These are phyloP conservation scores for Tetrax tetrax DNA, from an alignment of 2,113 vertebrate genomes.

Conservation along the genomic window DNA sequence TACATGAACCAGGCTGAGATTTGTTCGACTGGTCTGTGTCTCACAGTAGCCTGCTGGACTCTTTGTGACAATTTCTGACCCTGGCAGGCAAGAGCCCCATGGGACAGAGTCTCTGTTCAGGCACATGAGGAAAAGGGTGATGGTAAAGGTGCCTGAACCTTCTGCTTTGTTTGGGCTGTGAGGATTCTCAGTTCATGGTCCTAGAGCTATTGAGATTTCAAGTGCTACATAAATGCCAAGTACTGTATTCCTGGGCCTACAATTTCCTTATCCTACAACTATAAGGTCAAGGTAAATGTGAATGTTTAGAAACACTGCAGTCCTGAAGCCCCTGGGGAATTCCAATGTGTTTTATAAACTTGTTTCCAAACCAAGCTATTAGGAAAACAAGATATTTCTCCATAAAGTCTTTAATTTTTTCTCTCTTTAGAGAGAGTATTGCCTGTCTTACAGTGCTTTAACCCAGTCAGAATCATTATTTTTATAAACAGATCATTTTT, in stretches of 20 bases:
- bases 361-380: conserved; percentile 53
- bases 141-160: not conserved
- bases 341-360: conserved; percentile 59
- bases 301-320: conserved; percentile 23
- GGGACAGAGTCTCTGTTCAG: not conserved
- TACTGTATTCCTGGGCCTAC: not conserved
- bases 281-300: conserved; percentile 37
- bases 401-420: conserved; percentile 31
- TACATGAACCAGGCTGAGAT: not conserved
- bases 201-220: not conserved
- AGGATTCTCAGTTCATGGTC: not conserved
- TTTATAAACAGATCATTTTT: conserved; percentile 57
- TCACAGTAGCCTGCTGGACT: not conserved
- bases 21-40: not conserved
- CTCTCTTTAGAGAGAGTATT: conserved; percentile 43
- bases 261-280: conserved; percentile 17
- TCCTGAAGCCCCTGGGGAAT: not conserved
- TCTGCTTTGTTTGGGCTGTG: not conserved
- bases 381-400: conserved; percentile 63
- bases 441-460: conserved; percentile 21
- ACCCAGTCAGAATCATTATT: conserved; percentile 51
- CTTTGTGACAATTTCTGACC: not conserved
- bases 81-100: not conserved
- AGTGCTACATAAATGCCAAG: not conserved
- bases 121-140: not conserved